These are phyloP conservation scores for Urophycis tenuis DNA, from an alignment of 2,797 vertebrate species.

Conservation along the genomic window DNA sequence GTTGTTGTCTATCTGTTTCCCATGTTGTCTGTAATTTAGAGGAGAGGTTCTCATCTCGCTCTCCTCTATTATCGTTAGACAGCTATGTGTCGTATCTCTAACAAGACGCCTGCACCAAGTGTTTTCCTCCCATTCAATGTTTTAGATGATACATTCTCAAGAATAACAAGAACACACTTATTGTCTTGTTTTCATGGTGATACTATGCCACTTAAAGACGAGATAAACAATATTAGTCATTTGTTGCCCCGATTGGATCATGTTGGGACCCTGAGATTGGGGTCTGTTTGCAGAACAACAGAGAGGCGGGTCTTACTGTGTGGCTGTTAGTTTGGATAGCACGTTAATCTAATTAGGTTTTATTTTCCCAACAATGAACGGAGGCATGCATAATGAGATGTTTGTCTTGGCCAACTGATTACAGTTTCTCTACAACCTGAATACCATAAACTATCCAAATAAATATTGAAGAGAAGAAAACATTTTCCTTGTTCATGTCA, in stretches of 20 bases:
- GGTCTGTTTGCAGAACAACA: background rate
- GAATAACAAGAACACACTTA: background rate
- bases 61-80: slow-evolving; percentile 7
- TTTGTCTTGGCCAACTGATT: background rate
- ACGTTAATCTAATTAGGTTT: background rate
- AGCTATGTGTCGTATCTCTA: background rate
- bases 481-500: background rate
- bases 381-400: background rate
- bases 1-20: background rate
- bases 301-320: background rate
- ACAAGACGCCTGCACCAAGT: background rate
- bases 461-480: background rate
- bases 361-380: background rate
- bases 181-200: background rate
- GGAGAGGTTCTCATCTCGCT: background rate
- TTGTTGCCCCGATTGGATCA: background rate
- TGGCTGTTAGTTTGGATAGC: background rate
- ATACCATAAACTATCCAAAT: background rate
- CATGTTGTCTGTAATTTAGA: background rate
- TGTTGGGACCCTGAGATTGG: background rate
- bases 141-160: background rate
- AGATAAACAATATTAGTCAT: background rate
- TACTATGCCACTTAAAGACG: background rate
- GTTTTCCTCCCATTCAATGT: background rate
- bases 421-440: background rate